Evolutionary conservation across 2,888 invertebrate genomes (phyloP).

Genomic region (Busseola fusca): DNA sequence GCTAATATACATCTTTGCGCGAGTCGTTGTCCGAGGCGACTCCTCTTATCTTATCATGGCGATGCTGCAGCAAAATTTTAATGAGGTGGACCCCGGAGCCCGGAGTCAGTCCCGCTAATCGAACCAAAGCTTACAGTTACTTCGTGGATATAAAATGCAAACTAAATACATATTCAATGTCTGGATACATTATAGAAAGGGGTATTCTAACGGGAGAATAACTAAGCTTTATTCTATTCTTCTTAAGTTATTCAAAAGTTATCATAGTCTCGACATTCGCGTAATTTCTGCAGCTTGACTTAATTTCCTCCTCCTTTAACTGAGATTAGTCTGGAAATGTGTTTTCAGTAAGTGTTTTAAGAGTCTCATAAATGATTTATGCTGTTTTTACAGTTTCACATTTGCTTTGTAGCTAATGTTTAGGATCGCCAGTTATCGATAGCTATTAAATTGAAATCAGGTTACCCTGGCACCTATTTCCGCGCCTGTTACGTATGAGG

Average conservation of each 20-base stretch:
- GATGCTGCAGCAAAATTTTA: constrained; percentile 80
- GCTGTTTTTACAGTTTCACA: constrained; percentile 63
- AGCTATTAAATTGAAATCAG: constrained; percentile 37
- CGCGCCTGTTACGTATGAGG: background rate
- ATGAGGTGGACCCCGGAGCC: constrained; percentile 74
- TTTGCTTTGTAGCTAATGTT: constrained; percentile 54
- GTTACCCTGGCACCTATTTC: constrained; percentile 21
- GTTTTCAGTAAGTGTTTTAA: constrained; percentile 59
- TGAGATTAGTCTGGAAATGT: constrained; percentile 49
- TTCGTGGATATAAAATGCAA: constrained; percentile 67
- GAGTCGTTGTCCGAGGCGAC: constrained; percentile 60
- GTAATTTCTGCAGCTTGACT: constrained; percentile 8
- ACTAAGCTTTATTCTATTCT: constrained; percentile 30
- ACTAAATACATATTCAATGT: constrained; percentile 57
- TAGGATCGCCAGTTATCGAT: constrained; percentile 52
- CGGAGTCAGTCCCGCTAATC: constrained; percentile 75
- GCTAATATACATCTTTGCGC: constrained; percentile 63
- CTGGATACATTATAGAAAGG: constrained; percentile 39
- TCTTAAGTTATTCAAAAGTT: constrained; percentile 20
- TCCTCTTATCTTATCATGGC: constrained; percentile 74
- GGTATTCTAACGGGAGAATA: constrained; percentile 45
- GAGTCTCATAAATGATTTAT: constrained; percentile 66
- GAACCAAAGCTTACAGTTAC: constrained; percentile 75
- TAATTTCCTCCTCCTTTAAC: constrained; percentile 30
- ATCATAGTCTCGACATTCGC: constrained; percentile 12